Conservation (phyloP, 2,797 vertebrate species). For the Cichlasoma orientale region DNA sequence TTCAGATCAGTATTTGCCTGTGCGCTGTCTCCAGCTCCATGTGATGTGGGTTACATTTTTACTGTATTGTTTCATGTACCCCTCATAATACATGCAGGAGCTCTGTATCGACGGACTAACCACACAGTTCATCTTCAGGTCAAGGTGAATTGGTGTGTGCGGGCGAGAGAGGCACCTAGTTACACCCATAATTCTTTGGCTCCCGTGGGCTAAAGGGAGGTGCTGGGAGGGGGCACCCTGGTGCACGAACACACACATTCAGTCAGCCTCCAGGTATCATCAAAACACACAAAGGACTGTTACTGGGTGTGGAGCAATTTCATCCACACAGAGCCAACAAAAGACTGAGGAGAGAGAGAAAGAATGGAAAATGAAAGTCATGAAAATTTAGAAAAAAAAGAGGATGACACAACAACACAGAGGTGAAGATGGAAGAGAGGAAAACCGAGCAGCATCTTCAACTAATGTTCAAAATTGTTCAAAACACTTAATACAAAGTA, state of each 20-base stretch:
- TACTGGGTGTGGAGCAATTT: constrained; percentile 48
- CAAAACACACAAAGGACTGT: constrained; percentile 50
- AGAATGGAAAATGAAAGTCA: neutral
- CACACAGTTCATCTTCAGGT: constrained; percentile 50
- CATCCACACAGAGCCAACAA: constrained; percentile 34
- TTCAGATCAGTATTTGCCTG: neutral
- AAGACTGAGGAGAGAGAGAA: constrained; percentile 1
- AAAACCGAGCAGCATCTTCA: neutral
- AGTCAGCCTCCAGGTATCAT: constrained; percentile 49
- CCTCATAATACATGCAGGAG: constrained; percentile 1
- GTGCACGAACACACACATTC: constrained; percentile 12
- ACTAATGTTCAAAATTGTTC: neutral
- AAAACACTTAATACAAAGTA: neutral
- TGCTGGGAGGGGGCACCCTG: constrained; percentile 14
- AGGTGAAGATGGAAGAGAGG: neutral
- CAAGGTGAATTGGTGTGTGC: constrained; percentile 38
- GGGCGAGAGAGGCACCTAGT: neutral
- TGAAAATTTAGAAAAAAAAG: neutral
- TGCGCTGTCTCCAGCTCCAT: neutral
- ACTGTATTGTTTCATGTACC: neutral
- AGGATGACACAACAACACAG: neutral
- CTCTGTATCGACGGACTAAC: constrained; percentile 5
- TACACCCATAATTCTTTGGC: constrained; percentile 34
- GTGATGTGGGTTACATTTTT: fast-evolving
- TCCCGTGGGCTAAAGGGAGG: constrained; percentile 54